Evolutionary conservation across 2,113 vertebrate species (phyloP).

Genomic region (Merops nubicus): DNA sequence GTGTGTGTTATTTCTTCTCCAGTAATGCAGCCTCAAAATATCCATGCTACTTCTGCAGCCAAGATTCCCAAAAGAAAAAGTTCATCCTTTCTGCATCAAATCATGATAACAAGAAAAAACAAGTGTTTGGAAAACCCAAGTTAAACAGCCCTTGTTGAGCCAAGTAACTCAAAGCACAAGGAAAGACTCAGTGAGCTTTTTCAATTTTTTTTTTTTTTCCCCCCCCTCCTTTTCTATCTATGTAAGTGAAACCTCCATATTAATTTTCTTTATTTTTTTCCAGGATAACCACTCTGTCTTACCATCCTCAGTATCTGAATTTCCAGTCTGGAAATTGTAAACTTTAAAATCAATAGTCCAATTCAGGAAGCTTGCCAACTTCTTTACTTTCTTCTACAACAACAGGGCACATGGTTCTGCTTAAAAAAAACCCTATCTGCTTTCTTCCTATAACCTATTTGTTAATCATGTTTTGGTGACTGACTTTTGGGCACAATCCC

Average conservation of each 20-base stretch:
- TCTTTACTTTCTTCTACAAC: constrained; percentile 12
- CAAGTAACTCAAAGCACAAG: neutral
- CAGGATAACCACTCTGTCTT: neutral
- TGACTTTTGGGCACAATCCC: constrained; percentile 77
- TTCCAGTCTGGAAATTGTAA: neutral
- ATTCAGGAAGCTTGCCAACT: constrained; percentile 16
- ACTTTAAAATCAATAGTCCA: neutral
- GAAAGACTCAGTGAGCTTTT: neutral
- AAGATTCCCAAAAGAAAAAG: neutral
- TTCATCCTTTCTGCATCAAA: neutral
- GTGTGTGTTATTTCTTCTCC: neutral
- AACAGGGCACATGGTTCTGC: constrained; percentile 32
- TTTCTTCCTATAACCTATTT: constrained; percentile 73
- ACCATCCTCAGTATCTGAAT: neutral
- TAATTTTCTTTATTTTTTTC: neutral
- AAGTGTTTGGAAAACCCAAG: constrained; percentile 14
- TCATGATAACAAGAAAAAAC: constrained; percentile 14
- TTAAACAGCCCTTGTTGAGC: neutral
- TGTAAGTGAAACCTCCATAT: neutral
- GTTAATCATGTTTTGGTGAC: constrained; percentile 75
- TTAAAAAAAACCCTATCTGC: constrained; percentile 36
- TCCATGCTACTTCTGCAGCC: neutral
- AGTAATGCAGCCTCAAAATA: neutral
- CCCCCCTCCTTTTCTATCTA: neutral
- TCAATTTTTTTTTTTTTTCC: too few relatives aligned